Conservation (phyloP, 1,140 invertebrate genomes). For the Hydropsyche tenuis region DNA sequence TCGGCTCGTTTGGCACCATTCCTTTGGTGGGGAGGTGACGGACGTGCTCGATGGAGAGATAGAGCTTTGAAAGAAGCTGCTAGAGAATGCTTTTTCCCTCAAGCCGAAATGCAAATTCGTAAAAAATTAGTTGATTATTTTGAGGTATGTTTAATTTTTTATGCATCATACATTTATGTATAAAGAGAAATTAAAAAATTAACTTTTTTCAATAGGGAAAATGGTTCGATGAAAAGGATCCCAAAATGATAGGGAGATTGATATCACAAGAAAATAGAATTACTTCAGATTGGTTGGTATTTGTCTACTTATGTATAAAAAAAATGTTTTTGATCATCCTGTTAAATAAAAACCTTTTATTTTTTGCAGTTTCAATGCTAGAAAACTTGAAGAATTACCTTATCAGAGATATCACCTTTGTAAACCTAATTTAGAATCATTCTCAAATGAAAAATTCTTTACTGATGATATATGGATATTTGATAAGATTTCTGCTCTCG, state of each 20-base stretch:
- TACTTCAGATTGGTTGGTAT: slow-evolving; percentile 56
- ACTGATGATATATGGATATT: slow-evolving; percentile 76
- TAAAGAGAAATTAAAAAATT: not conserved
- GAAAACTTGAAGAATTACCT: slow-evolving; percentile 83
- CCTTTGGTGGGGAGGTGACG: slow-evolving; percentile 69
- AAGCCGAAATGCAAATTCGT: slow-evolving; percentile 56
- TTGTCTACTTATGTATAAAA: not conserved
- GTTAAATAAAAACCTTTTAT: slow-evolving; percentile 6
- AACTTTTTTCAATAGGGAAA: slow-evolving; percentile 59
- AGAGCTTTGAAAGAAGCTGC: slow-evolving; percentile 63
- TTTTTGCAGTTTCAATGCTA: slow-evolving; percentile 71
- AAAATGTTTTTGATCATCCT: not conserved
- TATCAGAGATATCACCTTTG: slow-evolving; percentile 67
- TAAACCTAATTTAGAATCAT: slow-evolving; percentile 56
- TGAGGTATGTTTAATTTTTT: slow-evolving; percentile 54
- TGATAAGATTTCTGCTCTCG: slow-evolving; percentile 75
- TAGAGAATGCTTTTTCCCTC: slow-evolving; percentile 64
- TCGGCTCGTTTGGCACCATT: slow-evolving; percentile 70
- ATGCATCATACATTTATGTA: not conserved
- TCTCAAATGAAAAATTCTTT: slow-evolving; percentile 60
- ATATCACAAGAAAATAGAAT: slow-evolving; percentile 63
- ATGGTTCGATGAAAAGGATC: slow-evolving; percentile 63
- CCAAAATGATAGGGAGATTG: slow-evolving; percentile 61
- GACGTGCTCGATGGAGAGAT: slow-evolving; percentile 71
- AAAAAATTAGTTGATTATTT: slow-evolving; percentile 66